These are phyloP conservation scores for Eristalinus aeneus DNA, from an alignment of 2,888 invertebrate species.

Conservation along the genomic window DNA sequence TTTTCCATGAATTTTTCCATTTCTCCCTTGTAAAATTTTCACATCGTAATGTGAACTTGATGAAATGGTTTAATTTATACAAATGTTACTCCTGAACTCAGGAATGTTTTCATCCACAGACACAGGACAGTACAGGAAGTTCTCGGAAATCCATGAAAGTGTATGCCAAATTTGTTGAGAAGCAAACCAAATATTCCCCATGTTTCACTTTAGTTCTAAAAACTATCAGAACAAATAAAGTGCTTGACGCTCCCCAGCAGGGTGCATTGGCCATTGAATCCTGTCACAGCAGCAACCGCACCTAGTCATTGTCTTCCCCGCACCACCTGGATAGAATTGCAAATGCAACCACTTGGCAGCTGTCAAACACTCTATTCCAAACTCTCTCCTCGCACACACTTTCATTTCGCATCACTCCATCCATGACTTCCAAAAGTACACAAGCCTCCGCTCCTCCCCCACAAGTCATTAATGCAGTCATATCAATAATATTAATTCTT, in stretches of 20 bases:
- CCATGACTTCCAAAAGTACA: neutral
- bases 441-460: neutral
- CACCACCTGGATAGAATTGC: neutral
- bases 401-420: neutral
- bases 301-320: neutral
- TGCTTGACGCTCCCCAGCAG: neutral
- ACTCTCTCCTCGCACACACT: neutral
- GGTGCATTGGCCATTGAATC: neutral
- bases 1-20: too few species aligned
- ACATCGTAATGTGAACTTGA: too few species aligned
- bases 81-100: too few species aligned
- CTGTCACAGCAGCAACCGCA: neutral
- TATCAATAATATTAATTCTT: neutral
- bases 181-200: neutral
- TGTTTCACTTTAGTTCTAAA: neutral
- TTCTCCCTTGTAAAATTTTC: too few species aligned
- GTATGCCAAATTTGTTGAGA: neutral
- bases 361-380: neutral
- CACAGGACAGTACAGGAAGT: too few species aligned
- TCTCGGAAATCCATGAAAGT: too few species aligned
- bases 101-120: too few species aligned
- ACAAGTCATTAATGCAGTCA: neutral
- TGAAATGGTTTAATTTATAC: too few species aligned
- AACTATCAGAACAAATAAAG: neutral
- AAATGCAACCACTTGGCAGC: neutral